A percentile compares a stretch with the other conserved stretches of the same genome.
These are phyloP conservation scores for Trissoscelio sp. DNA, from an alignment of 2,888 invertebrate genomes.

Conservation along the genomic window DNA sequence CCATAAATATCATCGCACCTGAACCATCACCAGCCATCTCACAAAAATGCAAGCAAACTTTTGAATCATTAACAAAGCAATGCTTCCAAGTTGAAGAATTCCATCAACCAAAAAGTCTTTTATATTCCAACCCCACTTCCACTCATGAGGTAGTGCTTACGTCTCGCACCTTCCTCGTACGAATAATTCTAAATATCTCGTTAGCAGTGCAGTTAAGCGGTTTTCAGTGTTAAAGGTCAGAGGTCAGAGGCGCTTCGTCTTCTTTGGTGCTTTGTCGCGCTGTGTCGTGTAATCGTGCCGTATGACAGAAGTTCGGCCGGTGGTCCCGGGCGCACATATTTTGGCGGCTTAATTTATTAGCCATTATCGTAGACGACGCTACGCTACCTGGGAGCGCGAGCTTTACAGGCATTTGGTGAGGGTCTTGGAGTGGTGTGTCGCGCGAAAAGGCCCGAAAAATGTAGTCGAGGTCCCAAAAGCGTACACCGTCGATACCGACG, in stretches of 20 bases:
- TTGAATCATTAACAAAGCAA: no score
- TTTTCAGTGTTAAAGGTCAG: constrained; percentile 68
- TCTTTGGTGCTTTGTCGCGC: constrained; percentile 56
- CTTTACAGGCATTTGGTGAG: constrained; percentile 65
- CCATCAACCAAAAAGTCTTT: not conserved
- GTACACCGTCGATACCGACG: constrained; percentile 61
- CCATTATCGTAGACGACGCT: constrained; percentile 81
- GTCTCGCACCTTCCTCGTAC: not conserved
- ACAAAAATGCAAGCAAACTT: no score
- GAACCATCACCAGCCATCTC: no score
- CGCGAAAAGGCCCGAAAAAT: constrained; percentile 67
- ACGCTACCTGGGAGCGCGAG: constrained; percentile 77
- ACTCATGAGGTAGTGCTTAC: constrained; percentile 16
- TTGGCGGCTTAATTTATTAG: constrained; percentile 80
- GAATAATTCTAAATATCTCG: constrained; percentile 66
- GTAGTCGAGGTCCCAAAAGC: constrained; percentile 60
- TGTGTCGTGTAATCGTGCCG: constrained; percentile 69
- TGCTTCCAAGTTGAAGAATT: not conserved
- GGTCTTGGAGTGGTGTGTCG: constrained; percentile 44
- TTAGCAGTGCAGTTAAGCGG: constrained; percentile 63
- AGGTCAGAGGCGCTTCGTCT: constrained; percentile 46
- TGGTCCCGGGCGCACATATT: constrained; percentile 77
- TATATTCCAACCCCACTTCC: not conserved
- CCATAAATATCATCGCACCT: no score
- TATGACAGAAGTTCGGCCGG: constrained; percentile 74